Base-by-base conservation (phyloP, 2,888 invertebrate genomes). In the Branchipolynoe longqiensis region DNA sequence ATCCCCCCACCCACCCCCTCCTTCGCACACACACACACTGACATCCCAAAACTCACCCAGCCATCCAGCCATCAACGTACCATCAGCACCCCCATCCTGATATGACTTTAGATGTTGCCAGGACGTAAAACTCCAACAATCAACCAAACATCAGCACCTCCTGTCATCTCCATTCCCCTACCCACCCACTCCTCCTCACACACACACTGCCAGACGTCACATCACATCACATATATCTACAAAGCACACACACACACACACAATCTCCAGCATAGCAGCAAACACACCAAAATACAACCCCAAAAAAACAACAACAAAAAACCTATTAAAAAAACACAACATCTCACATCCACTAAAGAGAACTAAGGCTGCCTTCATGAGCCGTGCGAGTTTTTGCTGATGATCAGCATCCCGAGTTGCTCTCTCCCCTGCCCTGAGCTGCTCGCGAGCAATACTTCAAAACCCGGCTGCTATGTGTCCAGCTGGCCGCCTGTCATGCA, bases 381-480 rank as follows among this genome's bases (percentile, higher is more conserved):
- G 41, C 6, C 6, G 25, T 41, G 8, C 4, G n/a, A 38, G 1
- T 78, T 78, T 78, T 78, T 31, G 12, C 69, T 36, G 14, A 69
- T 69, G 69, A 6, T 6, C 14, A n/a, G 31, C 36, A 69, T 69
- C n/a, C 48, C 22, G 78, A 78, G 48, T 25, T 48, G 48, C 41
- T 38, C 73, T 33, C 64, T 18, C 38, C 33, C 28, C 22, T 12
- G 36, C 22, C 73, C 73, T 0, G 78, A 69, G 33, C 69, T 14
- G 69, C 69, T 69, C 38, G 36, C 38, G 78, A 78, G 54, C 78
- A 78, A 69, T 54, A 78, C 78, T n/a, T 78, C 78, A 78, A 78
- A 78, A 78, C 78, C 28, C 4, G 28, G 4, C 48, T 8, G 41
- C 18, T 78, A 78, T 78, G 78, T 78, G 28, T 48, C 22, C 78